Evolutionary conservation across 2,888 invertebrate species (phyloP).

Genomic region (Eurytoma californica): DNA sequence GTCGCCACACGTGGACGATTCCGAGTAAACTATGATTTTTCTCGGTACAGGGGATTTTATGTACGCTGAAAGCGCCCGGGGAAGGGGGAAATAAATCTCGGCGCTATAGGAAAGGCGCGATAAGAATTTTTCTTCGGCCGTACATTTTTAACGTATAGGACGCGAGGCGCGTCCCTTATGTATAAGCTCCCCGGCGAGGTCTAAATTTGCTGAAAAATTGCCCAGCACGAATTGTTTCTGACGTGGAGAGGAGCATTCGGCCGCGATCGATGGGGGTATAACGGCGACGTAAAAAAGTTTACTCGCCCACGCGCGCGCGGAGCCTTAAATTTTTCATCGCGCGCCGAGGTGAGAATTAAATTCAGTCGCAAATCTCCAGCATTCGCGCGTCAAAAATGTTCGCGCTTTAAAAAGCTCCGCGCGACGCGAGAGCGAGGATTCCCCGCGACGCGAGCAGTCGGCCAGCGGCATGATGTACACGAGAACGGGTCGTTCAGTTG

Average conservation of each 20-base stretch:
- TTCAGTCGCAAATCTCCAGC: neutral
- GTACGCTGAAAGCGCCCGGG: neutral
- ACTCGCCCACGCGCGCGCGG: no score
- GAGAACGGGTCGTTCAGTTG: conserved; percentile 21
- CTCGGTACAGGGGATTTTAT: conserved; percentile 2
- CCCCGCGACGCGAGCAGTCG: neutral
- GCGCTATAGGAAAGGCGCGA: neutral
- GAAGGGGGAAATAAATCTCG: neutral
- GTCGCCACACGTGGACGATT: neutral
- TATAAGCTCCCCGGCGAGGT: no score
- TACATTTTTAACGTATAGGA: no score
- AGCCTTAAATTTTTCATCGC: neutral
- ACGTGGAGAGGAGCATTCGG: no score
- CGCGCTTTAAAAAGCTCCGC: conserved; percentile 4
- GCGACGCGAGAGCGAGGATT: neutral
- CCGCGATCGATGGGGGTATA: no score
- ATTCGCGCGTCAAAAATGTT: conserved; percentile 3
- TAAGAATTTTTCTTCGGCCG: no score
- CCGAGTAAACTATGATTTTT: conserved; percentile 19
- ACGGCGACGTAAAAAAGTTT: no score
- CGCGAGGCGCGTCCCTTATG: no score
- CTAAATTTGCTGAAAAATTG: no score
- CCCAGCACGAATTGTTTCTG: no score
- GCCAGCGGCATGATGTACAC: conserved; percentile 7
- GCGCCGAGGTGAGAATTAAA: neutral